These are phyloP conservation scores for Harlomillsia oculata DNA, from an alignment of 1,140 invertebrate species.

Conservation along the genomic window DNA sequence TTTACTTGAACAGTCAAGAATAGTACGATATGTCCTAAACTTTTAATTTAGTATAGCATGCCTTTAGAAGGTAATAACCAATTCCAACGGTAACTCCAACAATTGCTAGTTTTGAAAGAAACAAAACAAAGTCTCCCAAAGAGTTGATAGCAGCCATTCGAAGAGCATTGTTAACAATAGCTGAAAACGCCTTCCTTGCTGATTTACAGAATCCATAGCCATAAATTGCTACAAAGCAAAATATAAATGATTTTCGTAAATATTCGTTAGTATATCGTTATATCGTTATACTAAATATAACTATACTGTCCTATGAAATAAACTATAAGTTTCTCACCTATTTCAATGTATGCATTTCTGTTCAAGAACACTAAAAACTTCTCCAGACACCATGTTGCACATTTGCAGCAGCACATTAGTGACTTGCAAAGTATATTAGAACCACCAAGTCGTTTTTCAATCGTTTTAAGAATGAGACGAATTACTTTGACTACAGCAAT, in stretches of 20 bases:
- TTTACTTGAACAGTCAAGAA: no score
- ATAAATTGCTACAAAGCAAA: slow-evolving; percentile 52
- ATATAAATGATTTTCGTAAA: slow-evolving; percentile 2
- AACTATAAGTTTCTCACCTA: slow-evolving; percentile 47
- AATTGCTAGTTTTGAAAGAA: slow-evolving; percentile 61
- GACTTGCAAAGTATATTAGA: slow-evolving; percentile 36
- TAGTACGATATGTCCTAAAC: no score
- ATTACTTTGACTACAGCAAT: slow-evolving; percentile 61
- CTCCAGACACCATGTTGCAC: slow-evolving; percentile 63
- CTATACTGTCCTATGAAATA: no score
- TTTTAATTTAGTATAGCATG: slow-evolving; percentile 37
- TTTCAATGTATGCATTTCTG: slow-evolving; percentile 69
- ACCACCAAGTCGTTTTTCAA: slow-evolving; percentile 36
- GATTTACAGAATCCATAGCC: slow-evolving; percentile 58
- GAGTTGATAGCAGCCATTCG: slow-evolving; percentile 64
- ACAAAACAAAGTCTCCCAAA: slow-evolving; percentile 65
- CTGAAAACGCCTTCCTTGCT: slow-evolving; percentile 52
- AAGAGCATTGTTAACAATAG: slow-evolving; percentile 54
- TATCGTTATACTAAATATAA: no score
- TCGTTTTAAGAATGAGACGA: slow-evolving; percentile 47
- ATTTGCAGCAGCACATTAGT: slow-evolving; percentile 55
- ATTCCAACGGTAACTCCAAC: slow-evolving; percentile 53
- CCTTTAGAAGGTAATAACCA: slow-evolving; percentile 53
- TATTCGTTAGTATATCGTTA: background rate
- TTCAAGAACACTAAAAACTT: slow-evolving; percentile 60